Percentiles rank a stretch among this genome's conserved stretches.
Evolutionary conservation across 2,888 invertebrate genomes (phyloP).

Genomic region (Caenorhabditis sulstoni): DNA sequence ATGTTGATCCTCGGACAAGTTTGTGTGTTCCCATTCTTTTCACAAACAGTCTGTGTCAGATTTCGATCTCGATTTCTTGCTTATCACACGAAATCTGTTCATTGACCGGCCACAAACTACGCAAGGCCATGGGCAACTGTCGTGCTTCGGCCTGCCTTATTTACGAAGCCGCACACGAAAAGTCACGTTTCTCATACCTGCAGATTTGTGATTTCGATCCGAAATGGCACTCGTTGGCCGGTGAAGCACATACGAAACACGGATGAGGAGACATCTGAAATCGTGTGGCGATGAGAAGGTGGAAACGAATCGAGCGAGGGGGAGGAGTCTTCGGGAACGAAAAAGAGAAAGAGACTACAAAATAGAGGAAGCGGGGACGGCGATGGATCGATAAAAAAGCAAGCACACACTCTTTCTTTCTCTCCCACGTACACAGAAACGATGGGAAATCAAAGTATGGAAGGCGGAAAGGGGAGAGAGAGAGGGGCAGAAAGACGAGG

Average conservation of each 20-base stretch:
- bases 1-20: slow-evolving; percentile 38
- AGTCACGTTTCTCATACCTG: slow-evolving; percentile 51
- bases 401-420: slow-evolving; percentile 19
- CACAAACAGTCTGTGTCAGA: neutral
- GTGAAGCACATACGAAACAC: slow-evolving; percentile 41
- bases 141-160: slow-evolving; percentile 17
- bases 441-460: slow-evolving; percentile 48
- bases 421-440: slow-evolving; percentile 11
- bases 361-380: slow-evolving; percentile 16
- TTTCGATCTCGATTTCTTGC: neutral
- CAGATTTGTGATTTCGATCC: slow-evolving; percentile 47
- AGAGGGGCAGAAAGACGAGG: neutral
- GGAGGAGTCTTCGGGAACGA: slow-evolving; percentile 6
- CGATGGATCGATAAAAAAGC: slow-evolving; percentile 42
- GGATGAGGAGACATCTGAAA: slow-evolving; percentile 33
- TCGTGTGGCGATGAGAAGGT: neutral
- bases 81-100: slow-evolving; percentile 21
- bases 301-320: neutral
- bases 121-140: slow-evolving; percentile 8
- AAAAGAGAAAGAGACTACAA: slow-evolving; percentile 28
- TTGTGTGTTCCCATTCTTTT: too few species aligned
- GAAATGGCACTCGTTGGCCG: slow-evolving; percentile 50
- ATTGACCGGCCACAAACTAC: slow-evolving; percentile 30
- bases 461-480: slow-evolving; percentile 27
- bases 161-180: neutral